Conservation (phyloP, 2,888 invertebrate species). For the Lycophotia porphyrea region DNA sequence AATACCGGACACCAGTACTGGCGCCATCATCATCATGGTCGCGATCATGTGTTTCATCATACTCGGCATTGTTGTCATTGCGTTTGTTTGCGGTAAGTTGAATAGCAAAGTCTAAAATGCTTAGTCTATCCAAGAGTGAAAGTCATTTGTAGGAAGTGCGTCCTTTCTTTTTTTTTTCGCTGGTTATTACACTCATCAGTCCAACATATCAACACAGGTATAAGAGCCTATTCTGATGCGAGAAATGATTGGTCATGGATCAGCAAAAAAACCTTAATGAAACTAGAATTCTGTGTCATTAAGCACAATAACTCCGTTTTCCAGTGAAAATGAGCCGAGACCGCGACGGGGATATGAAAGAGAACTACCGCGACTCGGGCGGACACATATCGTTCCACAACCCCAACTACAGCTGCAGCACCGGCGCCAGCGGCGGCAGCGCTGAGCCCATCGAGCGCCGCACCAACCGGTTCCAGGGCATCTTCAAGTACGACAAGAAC, state of each 20-base stretch:
- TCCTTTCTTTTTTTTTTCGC: neutral
- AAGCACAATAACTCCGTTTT: neutral
- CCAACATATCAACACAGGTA: neutral
- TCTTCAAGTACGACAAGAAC: slow-evolving; percentile 94
- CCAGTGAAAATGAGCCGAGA: slow-evolving; percentile 73
- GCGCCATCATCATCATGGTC: slow-evolving; percentile 72
- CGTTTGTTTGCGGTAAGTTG: slow-evolving; percentile 73
- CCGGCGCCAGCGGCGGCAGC: slow-evolving; percentile 80
- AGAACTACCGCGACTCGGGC: slow-evolving; percentile 88
- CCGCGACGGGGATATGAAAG: slow-evolving; percentile 78
- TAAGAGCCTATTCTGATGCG: neutral
- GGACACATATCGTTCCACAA: slow-evolving; percentile 96
- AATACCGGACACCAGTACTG: slow-evolving; percentile 70
- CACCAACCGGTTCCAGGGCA: slow-evolving; percentile 87
- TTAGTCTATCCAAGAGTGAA: neutral
- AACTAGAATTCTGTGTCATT: neutral
- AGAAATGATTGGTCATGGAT: neutral
- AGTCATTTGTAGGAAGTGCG: neutral
- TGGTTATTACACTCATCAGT: neutral
- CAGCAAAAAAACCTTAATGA: neutral
- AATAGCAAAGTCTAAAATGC: neutral
- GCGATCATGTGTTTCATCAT: slow-evolving; percentile 70
- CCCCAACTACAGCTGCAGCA: slow-evolving; percentile 94
- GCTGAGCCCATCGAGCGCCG: slow-evolving; percentile 80
- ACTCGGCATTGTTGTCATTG: slow-evolving; percentile 67